Conservation (phyloP, 2,113 vertebrate species). For the Trichomycterus rosablanca region DNA sequence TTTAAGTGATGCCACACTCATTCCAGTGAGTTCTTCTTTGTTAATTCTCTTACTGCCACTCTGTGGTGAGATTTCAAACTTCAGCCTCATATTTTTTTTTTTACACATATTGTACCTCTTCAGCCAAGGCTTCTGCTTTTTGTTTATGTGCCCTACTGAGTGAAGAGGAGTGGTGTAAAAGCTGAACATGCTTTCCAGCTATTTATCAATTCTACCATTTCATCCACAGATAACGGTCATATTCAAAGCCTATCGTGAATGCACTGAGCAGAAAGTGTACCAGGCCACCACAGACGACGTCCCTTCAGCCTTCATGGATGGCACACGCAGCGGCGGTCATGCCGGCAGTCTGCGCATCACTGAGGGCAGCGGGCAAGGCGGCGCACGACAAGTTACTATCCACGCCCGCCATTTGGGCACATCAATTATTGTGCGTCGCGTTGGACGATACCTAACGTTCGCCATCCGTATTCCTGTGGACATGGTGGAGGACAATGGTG, state of each 20-base stretch:
- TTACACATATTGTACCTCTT: too few species aligned
- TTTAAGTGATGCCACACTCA: too few species aligned
- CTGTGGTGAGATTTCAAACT: conserved; percentile 48
- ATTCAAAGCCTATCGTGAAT: conserved; percentile 74
- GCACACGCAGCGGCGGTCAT: conserved; percentile 65
- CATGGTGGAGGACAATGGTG: conserved; percentile 62
- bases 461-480: conserved; percentile 77
- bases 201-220: neutral
- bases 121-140: too few species aligned
- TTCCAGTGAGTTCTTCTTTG: too few species aligned
- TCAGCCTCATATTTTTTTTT: neutral
- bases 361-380: conserved; percentile 58
- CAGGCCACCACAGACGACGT: conserved; percentile 76
- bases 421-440: conserved; percentile 71
- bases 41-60: conserved; percentile 64
- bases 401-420: conserved; percentile 74
- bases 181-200: neutral
- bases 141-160: too few species aligned
- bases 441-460: conserved; percentile 78
- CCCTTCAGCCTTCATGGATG: conserved; percentile 72
- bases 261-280: conserved; percentile 78
- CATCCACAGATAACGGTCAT: conserved; percentile 72
- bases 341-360: conserved; percentile 66
- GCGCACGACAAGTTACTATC: conserved; percentile 68
- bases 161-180: neutral